These are phyloP conservation scores for Polyergus mexicanus DNA, from an alignment of 1,140 invertebrate genomes.

Conservation along the genomic window DNA sequence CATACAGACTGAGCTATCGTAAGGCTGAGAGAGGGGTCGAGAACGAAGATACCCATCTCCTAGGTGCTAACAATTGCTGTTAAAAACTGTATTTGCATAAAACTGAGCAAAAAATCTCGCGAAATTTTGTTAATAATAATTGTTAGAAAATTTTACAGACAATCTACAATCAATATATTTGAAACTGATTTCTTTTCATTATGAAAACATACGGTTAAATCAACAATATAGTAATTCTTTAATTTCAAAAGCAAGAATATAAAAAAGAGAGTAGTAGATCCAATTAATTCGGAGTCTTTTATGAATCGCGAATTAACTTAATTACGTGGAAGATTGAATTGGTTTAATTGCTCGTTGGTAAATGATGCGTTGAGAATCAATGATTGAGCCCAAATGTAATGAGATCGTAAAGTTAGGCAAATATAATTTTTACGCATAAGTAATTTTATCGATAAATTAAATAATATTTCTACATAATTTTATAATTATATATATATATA, in stretches of 20 bases:
- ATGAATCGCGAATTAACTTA: slow-evolving; percentile 44
- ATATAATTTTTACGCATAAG: neutral
- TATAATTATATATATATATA: neutral
- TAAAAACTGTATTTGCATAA: neutral
- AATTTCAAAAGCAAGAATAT: neutral
- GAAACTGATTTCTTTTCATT: neutral
- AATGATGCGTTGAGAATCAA: slow-evolving; percentile 16
- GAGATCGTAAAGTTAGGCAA: neutral
- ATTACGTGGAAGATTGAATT: slow-evolving; percentile 31
- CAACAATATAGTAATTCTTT: neutral
- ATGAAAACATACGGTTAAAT: neutral
- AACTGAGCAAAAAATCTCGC: neutral
- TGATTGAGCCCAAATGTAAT: slow-evolving; percentile 5
- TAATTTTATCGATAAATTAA: slow-evolving; percentile 22
- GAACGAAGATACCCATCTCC: too few relatives aligned
- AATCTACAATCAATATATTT: neutral
- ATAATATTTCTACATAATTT: slow-evolving; percentile 37
- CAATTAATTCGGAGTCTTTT: neutral
- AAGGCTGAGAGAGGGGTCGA: too few relatives aligned
- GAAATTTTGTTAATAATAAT: neutral
- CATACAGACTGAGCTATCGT: too few relatives aligned
- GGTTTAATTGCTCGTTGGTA: neutral
- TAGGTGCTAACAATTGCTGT: too few relatives aligned
- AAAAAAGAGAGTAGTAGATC: neutral
- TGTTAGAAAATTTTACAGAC: neutral